Conservation (phyloP, 2,888 invertebrate species). For the Drosophila subquinaria region DNA sequence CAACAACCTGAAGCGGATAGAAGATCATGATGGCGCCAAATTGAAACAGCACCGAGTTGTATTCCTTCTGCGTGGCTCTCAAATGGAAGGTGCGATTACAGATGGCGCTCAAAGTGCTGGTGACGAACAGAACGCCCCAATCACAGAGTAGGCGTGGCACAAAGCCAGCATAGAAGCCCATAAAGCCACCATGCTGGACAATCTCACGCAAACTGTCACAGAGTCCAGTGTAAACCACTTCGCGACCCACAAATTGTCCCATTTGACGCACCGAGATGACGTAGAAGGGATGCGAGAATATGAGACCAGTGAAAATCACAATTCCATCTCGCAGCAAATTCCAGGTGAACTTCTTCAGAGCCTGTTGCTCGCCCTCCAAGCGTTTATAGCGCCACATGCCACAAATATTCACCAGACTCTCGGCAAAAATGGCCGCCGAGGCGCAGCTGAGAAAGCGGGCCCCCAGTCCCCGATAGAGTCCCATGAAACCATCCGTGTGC, state of each 20-base stretch:
- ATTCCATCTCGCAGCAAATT: constrained; percentile 37
- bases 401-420: constrained; percentile 30
- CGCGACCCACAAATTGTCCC: constrained; percentile 64
- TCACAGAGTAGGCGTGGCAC: constrained; percentile 54
- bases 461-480: constrained; percentile 58
- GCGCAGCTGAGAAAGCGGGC: constrained; percentile 33
- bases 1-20: constrained; percentile 59
- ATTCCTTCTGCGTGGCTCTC: constrained; percentile 17
- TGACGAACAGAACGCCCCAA: constrained; percentile 38
- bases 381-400: constrained; percentile 8
- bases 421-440: constrained; percentile 8
- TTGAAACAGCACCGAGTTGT: constrained; percentile 49
- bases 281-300: constrained; percentile 61
- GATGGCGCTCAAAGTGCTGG: constrained; percentile 33
- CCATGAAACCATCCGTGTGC: constrained; percentile 43
- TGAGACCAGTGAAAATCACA: constrained; percentile 43
- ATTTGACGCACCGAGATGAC: constrained; percentile 64
- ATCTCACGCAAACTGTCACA: constrained; percentile 26
- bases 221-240: constrained; percentile 35
- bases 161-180: constrained; percentile 58
- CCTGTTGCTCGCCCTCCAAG: neutral
- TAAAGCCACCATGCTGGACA: constrained; percentile 9
- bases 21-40: constrained; percentile 28
- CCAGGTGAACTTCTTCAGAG: constrained; percentile 6
- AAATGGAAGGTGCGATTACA: constrained; percentile 9